Conservation (phyloP, 2,797 vertebrate species). For the Chrysocyon brachyurus region DNA sequence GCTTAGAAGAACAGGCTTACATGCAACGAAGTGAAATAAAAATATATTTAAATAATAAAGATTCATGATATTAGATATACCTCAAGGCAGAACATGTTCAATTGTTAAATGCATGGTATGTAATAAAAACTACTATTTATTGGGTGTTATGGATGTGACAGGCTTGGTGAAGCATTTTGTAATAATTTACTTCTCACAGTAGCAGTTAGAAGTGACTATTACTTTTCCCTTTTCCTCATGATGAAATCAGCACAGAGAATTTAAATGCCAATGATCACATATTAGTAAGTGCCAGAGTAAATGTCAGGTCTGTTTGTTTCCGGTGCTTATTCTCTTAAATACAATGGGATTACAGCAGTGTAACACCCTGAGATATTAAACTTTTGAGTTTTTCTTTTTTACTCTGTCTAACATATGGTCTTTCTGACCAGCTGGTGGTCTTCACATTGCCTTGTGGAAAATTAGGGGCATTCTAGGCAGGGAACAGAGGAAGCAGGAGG, state of each 20-base stretch:
- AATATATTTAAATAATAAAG: neutral
- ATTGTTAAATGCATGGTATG: neutral
- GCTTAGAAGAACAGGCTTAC: neutral
- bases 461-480: neutral
- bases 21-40: neutral
- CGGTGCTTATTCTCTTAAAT: neutral
- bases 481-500: neutral
- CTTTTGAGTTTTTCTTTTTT: neutral
- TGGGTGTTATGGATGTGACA: neutral
- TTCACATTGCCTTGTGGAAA: neutral
- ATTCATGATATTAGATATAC: neutral
- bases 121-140: neutral
- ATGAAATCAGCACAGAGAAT: neutral
- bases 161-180: neutral
- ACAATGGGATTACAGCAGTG: neutral
- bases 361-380: neutral
- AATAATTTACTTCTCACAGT: neutral
- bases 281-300: neutral
- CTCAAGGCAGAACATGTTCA: neutral
- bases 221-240: neutral
- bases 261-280: neutral
- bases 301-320: neutral
- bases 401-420: neutral
- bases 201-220: neutral
- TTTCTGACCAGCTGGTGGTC: neutral